Conservation (phyloP, 2,888 invertebrate species). For the Eupithecia inturbata region DNA sequence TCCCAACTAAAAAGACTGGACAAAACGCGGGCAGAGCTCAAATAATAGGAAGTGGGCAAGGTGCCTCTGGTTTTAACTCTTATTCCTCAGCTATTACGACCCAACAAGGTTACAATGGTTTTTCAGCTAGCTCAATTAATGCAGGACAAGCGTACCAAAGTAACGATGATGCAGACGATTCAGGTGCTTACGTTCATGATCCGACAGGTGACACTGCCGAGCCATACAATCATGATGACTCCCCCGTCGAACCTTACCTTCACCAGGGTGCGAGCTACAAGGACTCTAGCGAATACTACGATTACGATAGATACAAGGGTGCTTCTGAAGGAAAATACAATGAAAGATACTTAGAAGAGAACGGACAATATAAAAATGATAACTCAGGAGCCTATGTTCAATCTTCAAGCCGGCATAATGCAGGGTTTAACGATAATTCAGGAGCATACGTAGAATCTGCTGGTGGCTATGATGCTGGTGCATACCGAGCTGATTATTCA, state of each 20-base stretch:
- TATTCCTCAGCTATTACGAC: slow-evolving; percentile 22
- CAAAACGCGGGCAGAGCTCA: slow-evolving; percentile 44
- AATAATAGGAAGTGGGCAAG: slow-evolving; percentile 40
- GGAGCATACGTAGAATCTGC: slow-evolving; percentile 45
- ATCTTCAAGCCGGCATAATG: slow-evolving; percentile 45
- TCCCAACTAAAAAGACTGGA: slow-evolving; percentile 58
- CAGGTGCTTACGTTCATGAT: slow-evolving; percentile 79
- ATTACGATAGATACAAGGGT: slow-evolving; percentile 54
- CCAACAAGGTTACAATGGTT: slow-evolving; percentile 40
- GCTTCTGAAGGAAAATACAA: slow-evolving; percentile 46
- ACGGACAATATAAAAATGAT: slow-evolving; percentile 61
- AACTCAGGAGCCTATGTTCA: slow-evolving; percentile 61
- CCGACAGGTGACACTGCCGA: slow-evolving; percentile 75
- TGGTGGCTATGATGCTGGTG: slow-evolving; percentile 38
- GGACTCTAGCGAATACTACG: slow-evolving; percentile 60
- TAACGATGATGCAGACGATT: slow-evolving; percentile 60
- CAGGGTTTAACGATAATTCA: slow-evolving; percentile 41
- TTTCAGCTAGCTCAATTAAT: slow-evolving; percentile 40
- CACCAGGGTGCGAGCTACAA: slow-evolving; percentile 66
- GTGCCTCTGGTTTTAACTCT: slow-evolving; percentile 31
- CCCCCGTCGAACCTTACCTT: slow-evolving; percentile 67
- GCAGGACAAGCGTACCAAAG: slow-evolving; percentile 53
- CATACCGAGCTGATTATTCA: slow-evolving; percentile 26
- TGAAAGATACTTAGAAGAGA: slow-evolving; percentile 46
- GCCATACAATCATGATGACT: slow-evolving; percentile 73